Conservation (phyloP, 2,113 vertebrate genomes). For the Apistogramma diplotaenia region DNA sequence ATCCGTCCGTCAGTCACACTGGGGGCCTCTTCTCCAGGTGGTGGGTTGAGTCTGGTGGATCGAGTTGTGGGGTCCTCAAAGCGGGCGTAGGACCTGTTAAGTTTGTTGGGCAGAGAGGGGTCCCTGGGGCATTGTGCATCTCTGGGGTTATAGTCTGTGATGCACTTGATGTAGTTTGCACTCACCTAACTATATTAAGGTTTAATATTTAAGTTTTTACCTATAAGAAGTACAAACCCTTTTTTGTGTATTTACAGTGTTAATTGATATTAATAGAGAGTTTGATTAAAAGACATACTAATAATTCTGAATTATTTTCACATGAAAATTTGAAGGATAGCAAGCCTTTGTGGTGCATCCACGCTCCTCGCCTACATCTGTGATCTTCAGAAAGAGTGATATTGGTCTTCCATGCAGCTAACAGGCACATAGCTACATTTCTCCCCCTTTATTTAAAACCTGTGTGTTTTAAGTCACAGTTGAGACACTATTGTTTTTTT, state of each 20-base stretch:
- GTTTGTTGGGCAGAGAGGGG: too few species aligned
- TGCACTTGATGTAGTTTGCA: too few species aligned
- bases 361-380: neutral
- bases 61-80: too few species aligned
- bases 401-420: too few species aligned
- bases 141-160: too few species aligned
- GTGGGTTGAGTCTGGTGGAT: too few species aligned
- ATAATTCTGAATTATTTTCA: neutral
- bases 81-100: too few species aligned
- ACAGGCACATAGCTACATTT: neutral
- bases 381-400: neutral
- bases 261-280: neutral
- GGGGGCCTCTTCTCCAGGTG: too few species aligned
- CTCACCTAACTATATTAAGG: neutral
- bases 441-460: neutral
- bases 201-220: neutral
- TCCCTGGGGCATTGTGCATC: too few species aligned
- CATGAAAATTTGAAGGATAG: neutral
- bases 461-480: neutral
- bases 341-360: neutral
- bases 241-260: neutral
- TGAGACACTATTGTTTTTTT: neutral
- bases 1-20: too few species aligned
- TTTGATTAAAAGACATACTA: neutral
- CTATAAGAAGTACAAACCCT: neutral